phyloP scores from a whole-genome alignment of 2,113 vertebrate genomes.

The Stictonetta naevosa region DNA sequence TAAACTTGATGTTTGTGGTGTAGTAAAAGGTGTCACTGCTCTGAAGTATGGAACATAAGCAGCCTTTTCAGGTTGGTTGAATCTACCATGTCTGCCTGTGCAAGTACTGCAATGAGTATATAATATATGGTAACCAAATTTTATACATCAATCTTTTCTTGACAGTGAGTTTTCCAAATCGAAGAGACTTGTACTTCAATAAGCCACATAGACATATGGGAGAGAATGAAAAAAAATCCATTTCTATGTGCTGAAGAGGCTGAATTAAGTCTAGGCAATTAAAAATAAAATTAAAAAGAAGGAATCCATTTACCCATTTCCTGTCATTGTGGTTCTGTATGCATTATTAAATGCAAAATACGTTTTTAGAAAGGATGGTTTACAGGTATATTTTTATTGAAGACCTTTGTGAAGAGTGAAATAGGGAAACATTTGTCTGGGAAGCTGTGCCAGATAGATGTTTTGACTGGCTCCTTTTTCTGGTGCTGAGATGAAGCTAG shows the following conservation, averaged over 20 bases:
- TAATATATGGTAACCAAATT: neutral
- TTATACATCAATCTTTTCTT: neutral
- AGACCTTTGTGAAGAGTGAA: neutral
- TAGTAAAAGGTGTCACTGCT: neutral
- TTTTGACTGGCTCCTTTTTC: neutral
- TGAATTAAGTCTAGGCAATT: neutral
- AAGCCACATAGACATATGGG: neutral
- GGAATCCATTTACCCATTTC: neutral
- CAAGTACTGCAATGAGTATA: neutral
- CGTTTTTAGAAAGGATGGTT: neutral
- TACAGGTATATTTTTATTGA: neutral
- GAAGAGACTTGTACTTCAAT: neutral
- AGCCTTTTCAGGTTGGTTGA: neutral
- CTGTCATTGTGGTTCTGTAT: neutral
- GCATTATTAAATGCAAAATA: conserved; percentile 22
- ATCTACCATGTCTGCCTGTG: neutral
- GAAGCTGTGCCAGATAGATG: neutral
- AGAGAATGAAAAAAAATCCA: neutral
- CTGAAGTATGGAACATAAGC: neutral
- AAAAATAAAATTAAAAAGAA: neutral
- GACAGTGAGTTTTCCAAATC: neutral
- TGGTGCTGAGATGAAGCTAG: neutral
- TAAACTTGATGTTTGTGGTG: neutral
- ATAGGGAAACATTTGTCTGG: neutral
- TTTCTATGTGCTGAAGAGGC: neutral